Conservation (phyloP, 2,113 vertebrate species). For the Microtus ochrogaster region DNA sequence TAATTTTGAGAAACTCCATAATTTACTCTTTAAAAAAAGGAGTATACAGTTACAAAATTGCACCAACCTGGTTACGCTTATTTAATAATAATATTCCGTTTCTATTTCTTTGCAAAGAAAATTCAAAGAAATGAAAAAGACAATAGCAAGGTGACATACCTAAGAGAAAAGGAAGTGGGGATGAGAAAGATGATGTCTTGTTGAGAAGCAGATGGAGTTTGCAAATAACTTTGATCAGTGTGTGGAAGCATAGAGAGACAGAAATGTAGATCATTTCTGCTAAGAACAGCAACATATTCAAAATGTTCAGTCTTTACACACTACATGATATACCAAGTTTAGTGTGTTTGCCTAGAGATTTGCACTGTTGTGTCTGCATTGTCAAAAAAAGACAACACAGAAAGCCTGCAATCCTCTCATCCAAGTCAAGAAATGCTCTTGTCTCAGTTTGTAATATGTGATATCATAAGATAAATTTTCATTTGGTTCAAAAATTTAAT, state of each 20-base stretch:
- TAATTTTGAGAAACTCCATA: background rate
- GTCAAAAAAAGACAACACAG: background rate
- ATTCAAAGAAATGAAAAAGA: background rate
- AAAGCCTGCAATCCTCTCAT: background rate
- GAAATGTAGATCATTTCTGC: background rate
- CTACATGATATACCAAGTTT: background rate
- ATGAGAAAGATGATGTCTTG: background rate
- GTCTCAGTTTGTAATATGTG: background rate
- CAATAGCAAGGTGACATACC: no score
- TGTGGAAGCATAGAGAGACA: background rate
- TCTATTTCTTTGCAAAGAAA: background rate
- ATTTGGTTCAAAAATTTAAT: background rate
- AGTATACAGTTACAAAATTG: background rate
- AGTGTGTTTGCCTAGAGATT: background rate
- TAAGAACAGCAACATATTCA: background rate
- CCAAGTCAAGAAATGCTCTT: background rate
- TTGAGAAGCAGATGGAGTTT: background rate
- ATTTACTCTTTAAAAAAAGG: background rate
- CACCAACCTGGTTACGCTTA: background rate
- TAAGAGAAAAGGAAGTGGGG: background rate
- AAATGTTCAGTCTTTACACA: background rate
- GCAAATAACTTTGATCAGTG: no score
- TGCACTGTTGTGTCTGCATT: background rate
- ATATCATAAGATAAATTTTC: background rate
- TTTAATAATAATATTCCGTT: background rate